Base-by-base conservation (phyloP, 2,888 invertebrate genomes). In the Stratiomys singularior region DNA sequence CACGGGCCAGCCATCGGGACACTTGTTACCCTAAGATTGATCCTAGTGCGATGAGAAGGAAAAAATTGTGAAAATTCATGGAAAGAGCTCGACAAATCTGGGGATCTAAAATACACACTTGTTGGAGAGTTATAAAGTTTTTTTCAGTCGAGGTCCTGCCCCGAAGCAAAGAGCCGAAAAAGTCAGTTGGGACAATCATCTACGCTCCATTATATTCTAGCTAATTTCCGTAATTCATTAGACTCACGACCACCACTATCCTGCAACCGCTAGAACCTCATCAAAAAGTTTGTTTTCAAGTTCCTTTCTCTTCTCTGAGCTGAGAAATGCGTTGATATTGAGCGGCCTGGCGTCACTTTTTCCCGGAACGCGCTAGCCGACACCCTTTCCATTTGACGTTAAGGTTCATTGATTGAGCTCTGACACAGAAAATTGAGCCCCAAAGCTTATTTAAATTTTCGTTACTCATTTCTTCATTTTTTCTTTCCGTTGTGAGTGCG, bases 361-460 rank as follows among this genome's bases (percentile, higher is more conserved):
- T 37, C 37, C 37, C 5, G 37, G 37, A 37, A 37, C 37, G 9
- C 37, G 9, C 37, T 3, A 37, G 9, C 9, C 3, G 37, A 9
- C 60, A 5, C 23, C 60, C 18, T 21, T 56, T n/a, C n/a, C n/a
- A n/a, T n/a, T n/a, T n/a, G n/a, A 37, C 5, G 37, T 3, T 69
- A 46, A 46, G 69, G 69, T 69, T 46, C 69, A 69, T 69, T 69
- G 69, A 69, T 69, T 69, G 69, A 46, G 69, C 69, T 69, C 46
- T 46, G 69, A 69, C 4, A 69, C 46, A 69, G 69, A 69, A 69
- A 69, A 69, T 69, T 69, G 69, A 46, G 69, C 46, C 44, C 9
- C 25, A 23, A 25, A 46, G 69, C 46, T 69, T 69, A 69, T 46
- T 69, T 25, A 69, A 69, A 44, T 69, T 69, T 69, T 23, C 63